Evolutionary conservation across 2,113 vertebrate genomes (phyloP), one percentile per base, ranked within the genome.

Genomic region (Labrus mixtus): DNA sequence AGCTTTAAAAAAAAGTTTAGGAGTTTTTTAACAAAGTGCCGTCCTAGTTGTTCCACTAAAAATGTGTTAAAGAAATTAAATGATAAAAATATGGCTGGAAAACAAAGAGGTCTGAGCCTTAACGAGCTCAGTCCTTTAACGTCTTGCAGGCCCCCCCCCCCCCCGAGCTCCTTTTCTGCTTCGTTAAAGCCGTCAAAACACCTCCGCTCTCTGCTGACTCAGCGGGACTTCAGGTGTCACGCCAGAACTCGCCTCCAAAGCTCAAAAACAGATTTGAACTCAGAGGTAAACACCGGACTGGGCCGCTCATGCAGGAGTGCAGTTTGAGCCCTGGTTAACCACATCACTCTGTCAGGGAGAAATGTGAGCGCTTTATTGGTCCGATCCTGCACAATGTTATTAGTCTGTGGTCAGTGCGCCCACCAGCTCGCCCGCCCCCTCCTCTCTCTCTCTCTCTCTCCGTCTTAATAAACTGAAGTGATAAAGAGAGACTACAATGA

Each of bases 401-500:
- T 83, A 87, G 86, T 58, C 46, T 73, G 70, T 19, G 63, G 76
- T 23, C 29, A 15, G 15, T 4, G 43, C 11, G 11, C 39, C 1
- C 11, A 1, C 65, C 68, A 68, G 77, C 63, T 64, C 13, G 56
- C 9, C 39, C 5, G 1, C 53, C 68, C 13, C 84, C 69, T 36
- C 16, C 1, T 51, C 68, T n/a, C 84, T 65, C 41, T 11, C 4
- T 13, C 33, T 41, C 41, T 39, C 45, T 10, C 73, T 66, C 58
- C 22, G 39, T 73, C 50, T 63, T 80, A 73, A 45, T 81, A 73
- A 68, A 72, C 51, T 56, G 85, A 84, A 82, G 57, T 6, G 48
- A 67, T 82, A 73, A 88, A 82, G 78, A 84, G 68, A 63, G 74
- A 57, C 11, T 50, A 74, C 62, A 85, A 79, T 80, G 81, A 89